Conservation (phyloP, 2,888 invertebrate genomes). For the Drosophila anceps region DNA sequence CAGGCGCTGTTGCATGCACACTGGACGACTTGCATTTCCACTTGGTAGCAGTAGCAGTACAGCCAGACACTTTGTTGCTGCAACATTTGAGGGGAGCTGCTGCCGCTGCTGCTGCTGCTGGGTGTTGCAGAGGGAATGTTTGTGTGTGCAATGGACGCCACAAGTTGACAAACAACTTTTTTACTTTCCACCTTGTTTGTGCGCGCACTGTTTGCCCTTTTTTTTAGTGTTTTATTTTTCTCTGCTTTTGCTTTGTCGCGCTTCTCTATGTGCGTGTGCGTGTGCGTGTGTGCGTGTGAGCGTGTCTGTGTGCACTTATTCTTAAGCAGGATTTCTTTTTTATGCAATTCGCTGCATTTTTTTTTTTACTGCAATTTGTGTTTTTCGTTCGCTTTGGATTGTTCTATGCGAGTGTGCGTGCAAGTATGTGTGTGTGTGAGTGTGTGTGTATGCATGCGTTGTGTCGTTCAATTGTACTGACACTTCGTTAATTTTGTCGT, state of each 20-base stretch:
- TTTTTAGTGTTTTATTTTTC: constrained; percentile 33
- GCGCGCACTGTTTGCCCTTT: constrained; percentile 63
- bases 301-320: constrained; percentile 55
- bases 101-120: constrained; percentile 9
- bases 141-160: constrained; percentile 73
- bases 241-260: constrained; percentile 45
- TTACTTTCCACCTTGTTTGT: constrained; percentile 77
- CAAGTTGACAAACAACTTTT: constrained; percentile 85
- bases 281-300: constrained; percentile 12
- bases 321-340: constrained; percentile 76
- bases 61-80: constrained; percentile 81
- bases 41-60: constrained; percentile 65
- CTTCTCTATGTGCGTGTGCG: constrained; percentile 38
- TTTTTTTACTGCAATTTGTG: constrained; percentile 32
- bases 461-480: constrained; percentile 70
- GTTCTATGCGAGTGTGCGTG: constrained; percentile 20
- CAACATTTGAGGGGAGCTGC: constrained; percentile 72
- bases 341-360: constrained; percentile 65
- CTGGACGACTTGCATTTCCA: constrained; percentile 64
- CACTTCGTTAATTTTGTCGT: constrained; percentile 73
- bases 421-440: constrained; percentile 23
- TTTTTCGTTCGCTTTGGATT: constrained; percentile 43
- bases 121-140: constrained; percentile 19
- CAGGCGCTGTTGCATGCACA: constrained; percentile 74
- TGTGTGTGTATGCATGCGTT: constrained; percentile 54